These are phyloP conservation scores for Protomyctophum bolini DNA, from an alignment of 2,113 vertebrate species.

Conservation along the genomic window DNA sequence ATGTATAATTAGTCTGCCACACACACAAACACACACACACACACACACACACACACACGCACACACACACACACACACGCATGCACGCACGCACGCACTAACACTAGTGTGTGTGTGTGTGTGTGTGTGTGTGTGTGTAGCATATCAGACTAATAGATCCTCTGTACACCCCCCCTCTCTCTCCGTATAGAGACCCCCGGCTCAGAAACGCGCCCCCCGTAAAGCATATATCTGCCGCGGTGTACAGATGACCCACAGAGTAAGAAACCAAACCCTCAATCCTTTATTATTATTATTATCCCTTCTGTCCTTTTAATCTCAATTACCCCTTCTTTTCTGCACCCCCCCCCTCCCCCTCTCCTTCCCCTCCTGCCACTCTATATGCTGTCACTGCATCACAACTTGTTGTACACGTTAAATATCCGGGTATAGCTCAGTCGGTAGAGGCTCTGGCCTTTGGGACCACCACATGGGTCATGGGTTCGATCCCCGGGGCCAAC, in stretches of 20 bases:
- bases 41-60: no score
- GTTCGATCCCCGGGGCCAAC: no score
- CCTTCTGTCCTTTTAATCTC: constrained; percentile 76
- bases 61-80: no score
- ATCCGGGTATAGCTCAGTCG: no score
- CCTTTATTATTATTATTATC: constrained; percentile 18
- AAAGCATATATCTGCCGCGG: constrained; percentile 78
- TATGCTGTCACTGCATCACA: constrained; percentile 38
- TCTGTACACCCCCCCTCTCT: constrained; percentile 75
- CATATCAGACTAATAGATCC: constrained; percentile 72
- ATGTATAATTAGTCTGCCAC: no score
- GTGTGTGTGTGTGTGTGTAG: constrained; percentile 31
- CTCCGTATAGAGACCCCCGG: constrained; percentile 76
- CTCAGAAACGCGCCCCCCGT: constrained; percentile 79
- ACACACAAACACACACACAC: no score
- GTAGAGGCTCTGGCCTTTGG: no score
- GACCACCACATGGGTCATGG: no score
- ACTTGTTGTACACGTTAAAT: constrained; percentile 14
- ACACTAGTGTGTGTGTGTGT: no score
- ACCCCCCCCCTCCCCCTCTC: constrained; percentile 62
- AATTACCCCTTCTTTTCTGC: constrained; percentile 74
- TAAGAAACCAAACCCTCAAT: constrained; percentile 65
- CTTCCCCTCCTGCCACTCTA: constrained; percentile 31
- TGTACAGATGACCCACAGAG: constrained; percentile 81
- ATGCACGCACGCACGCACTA: no score